Percentiles rank a stretch among this genome's conserved stretches.
Evolutionary conservation across 1,140 invertebrate genomes (phyloP).

Genomic region (Batillaria attramentaria): DNA sequence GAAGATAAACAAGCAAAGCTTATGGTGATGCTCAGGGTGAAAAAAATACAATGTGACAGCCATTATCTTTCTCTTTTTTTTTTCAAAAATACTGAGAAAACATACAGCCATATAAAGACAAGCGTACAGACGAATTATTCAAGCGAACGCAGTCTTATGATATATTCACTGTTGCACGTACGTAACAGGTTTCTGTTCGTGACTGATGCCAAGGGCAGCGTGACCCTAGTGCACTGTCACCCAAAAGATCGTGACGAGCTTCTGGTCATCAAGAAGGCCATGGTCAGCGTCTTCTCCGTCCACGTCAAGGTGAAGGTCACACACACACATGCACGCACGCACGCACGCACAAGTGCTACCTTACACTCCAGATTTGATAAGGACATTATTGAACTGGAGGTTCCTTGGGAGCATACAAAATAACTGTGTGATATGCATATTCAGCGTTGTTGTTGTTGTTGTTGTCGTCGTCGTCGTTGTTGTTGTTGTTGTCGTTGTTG

Average conservation of each 20-base stretch:
- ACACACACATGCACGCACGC: too few species aligned
- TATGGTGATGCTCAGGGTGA: neutral
- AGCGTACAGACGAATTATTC: neutral
- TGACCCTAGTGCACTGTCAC: conserved; percentile 42
- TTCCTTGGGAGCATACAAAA: too few species aligned
- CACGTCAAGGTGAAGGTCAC: conserved; percentile 38
- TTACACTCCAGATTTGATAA: too few species aligned
- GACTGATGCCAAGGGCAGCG: conserved; percentile 24
- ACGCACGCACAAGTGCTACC: too few species aligned
- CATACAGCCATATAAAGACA: neutral
- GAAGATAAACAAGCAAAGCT: neutral
- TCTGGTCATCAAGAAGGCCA: conserved; percentile 44
- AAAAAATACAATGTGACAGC: neutral
- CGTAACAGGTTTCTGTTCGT: conserved; percentile 42
- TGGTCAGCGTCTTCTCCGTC: conserved; percentile 44
- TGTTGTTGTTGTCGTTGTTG: neutral
- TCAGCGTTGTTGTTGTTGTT: neutral
- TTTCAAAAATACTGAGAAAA: too few species aligned
- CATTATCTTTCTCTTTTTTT: too few species aligned
- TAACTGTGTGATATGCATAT: neutral
- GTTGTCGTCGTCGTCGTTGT: neutral
- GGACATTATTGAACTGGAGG: too few species aligned
- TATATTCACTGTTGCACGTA: neutral
- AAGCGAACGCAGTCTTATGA: neutral
- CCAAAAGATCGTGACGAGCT: conserved; percentile 40